Evolutionary conservation across 2,888 invertebrate species (phyloP).

Genomic region (Psococerastis gibbosa): DNA sequence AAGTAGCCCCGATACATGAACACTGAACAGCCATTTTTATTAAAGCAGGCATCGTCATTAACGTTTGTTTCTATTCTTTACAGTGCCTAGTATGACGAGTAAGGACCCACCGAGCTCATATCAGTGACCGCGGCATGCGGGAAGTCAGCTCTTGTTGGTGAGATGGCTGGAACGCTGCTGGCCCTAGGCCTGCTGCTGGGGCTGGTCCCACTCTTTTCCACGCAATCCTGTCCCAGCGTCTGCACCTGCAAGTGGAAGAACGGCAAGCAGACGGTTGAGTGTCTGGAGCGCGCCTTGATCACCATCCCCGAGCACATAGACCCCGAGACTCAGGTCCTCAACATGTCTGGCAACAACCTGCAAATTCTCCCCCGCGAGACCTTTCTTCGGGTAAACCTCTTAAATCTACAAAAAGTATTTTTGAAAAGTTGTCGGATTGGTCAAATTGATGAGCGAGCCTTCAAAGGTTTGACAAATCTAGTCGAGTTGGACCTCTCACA

Average conservation of each 20-base stretch:
- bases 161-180: background rate
- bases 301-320: conserved; percentile 63
- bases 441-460: conserved; percentile 58
- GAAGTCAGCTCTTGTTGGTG: background rate
- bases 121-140: background rate
- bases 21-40: no score
- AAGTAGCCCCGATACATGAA: no score
- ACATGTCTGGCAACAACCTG: conserved; percentile 66
- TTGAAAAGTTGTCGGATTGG: conserved; percentile 58
- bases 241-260: conserved; percentile 86
- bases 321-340: conserved; percentile 69
- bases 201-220: conserved; percentile 1
- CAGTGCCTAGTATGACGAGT: no score
- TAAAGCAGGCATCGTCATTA: no score
- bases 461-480: conserved; percentile 66
- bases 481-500: conserved; percentile 75
- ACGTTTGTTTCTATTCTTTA: no score
- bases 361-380: conserved; percentile 53
- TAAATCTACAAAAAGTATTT: conserved; percentile 75
- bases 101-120: no score
- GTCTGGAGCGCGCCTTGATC: conserved; percentile 55
- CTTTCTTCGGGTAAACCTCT: conserved; percentile 56
- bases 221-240: conserved; percentile 45
- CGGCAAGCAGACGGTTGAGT: conserved; percentile 80
- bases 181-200: conserved; percentile 2